Conservation (phyloP, 2,888 invertebrate genomes). For the Erebia ligea region DNA sequence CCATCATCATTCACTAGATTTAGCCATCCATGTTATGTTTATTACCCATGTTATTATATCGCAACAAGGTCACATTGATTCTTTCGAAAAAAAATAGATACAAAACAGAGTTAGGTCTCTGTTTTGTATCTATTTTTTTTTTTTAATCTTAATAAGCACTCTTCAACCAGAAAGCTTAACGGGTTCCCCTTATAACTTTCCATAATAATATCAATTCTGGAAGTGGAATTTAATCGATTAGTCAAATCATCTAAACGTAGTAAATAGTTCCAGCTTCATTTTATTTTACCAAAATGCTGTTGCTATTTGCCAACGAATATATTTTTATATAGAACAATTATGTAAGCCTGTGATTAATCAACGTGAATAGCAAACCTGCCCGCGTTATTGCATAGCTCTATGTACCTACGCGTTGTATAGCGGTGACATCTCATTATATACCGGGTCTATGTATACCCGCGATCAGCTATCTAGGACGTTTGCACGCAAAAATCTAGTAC, state of each 20-base stretch:
- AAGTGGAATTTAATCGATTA: constrained; percentile 6
- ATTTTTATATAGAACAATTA: constrained; percentile 51
- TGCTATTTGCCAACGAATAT: constrained; percentile 45
- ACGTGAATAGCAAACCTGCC: constrained; percentile 65
- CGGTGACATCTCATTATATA: constrained; percentile 80
- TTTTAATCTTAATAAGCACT: background rate
- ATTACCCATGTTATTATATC: no score
- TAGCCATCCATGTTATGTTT: no score
- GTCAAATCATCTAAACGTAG: constrained; percentile 38
- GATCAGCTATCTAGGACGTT: constrained; percentile 77
- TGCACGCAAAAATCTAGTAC: constrained; percentile 80
- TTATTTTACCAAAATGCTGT: constrained; percentile 43
- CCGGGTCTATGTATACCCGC: constrained; percentile 57
- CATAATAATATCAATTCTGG: constrained; percentile 8
- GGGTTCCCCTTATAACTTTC: background rate
- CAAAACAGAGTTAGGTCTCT: background rate
- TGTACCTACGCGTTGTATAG: constrained; percentile 64
- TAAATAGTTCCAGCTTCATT: constrained; percentile 38
- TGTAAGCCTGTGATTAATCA: constrained; percentile 75
- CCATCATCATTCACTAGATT: no score
- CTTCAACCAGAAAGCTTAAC: background rate
- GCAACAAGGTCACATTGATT: no score
- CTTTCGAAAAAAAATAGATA: background rate
- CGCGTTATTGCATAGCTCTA: constrained; percentile 74
- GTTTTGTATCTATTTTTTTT: no score